Evolutionary conservation across 2,113 vertebrate genomes (phyloP).

Genomic region (Phylloscopus trochiloides): DNA sequence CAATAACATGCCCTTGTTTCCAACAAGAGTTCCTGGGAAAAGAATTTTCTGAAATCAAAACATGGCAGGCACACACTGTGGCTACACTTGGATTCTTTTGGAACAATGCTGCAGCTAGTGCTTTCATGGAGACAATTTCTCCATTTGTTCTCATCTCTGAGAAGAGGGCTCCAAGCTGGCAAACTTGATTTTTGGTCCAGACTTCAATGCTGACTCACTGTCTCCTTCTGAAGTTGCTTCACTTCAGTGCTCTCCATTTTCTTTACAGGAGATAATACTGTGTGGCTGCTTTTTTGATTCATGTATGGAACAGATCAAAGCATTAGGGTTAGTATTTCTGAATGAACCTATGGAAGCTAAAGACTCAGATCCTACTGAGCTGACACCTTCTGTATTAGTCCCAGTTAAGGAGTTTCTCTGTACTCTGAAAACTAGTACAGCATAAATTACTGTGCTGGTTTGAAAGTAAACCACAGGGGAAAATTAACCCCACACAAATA

Average conservation of each 20-base stretch:
- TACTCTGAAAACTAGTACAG: background rate
- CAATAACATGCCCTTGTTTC: no score
- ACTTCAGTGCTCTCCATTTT: background rate
- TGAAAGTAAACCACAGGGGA: background rate
- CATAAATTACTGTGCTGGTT: background rate
- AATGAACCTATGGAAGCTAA: background rate
- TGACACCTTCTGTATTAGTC: background rate
- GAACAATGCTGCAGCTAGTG: background rate
- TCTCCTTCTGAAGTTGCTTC: background rate
- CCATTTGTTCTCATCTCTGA: background rate
- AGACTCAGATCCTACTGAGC: background rate
- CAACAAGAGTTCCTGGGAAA: no score
- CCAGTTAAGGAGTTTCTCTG: background rate
- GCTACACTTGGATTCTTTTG: background rate
- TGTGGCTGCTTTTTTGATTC: background rate
- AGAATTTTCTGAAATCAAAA: no score
- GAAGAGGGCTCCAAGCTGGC: background rate
- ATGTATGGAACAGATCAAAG: background rate
- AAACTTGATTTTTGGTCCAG: background rate
- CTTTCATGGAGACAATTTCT: background rate
- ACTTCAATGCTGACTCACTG: conserved; percentile 22
- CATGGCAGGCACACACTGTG: no score
- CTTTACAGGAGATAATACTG: background rate
- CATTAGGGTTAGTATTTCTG: background rate
- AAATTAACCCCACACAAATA: background rate